Evolutionary conservation across 2,113 vertebrate species (phyloP).

Genomic region (Miniopterus natalensis): DNA sequence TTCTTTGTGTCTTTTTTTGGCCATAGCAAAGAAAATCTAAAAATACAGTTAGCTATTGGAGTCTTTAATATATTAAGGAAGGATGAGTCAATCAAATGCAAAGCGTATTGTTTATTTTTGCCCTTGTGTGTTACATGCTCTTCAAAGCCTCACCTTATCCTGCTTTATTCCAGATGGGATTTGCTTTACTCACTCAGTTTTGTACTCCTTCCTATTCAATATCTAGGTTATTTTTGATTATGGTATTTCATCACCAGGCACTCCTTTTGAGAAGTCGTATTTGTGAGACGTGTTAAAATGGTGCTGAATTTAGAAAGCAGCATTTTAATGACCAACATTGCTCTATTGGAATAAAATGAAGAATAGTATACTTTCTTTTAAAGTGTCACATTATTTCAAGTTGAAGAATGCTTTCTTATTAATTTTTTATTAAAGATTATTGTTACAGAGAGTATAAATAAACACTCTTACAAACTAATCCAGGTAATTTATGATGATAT

Average conservation of each 20-base stretch:
- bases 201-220: not conserved
- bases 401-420: not conserved
- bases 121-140: not conserved
- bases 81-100: not conserved
- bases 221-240: not conserved
- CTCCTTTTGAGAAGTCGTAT: not conserved
- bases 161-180: slow-evolving; percentile 22
- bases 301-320: not conserved
- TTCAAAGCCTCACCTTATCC: not conserved
- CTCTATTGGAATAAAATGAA: slow-evolving; percentile 25
- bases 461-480: not conserved
- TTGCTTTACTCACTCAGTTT: not conserved
- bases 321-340: slow-evolving; percentile 19
- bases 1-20: not conserved
- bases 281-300: not conserved
- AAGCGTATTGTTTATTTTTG: not conserved
- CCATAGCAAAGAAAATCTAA: slow-evolving; percentile 31
- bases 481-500: not conserved
- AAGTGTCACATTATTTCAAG: not conserved
- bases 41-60: not conserved
- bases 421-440: slow-evolving; percentile 12
- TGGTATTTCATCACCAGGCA: not conserved
- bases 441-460: not conserved
- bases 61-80: not conserved
- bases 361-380: not conserved